phyloP scores from a whole-genome alignment of 2,113 vertebrate species.

The Pluvianellus socialis region DNA sequence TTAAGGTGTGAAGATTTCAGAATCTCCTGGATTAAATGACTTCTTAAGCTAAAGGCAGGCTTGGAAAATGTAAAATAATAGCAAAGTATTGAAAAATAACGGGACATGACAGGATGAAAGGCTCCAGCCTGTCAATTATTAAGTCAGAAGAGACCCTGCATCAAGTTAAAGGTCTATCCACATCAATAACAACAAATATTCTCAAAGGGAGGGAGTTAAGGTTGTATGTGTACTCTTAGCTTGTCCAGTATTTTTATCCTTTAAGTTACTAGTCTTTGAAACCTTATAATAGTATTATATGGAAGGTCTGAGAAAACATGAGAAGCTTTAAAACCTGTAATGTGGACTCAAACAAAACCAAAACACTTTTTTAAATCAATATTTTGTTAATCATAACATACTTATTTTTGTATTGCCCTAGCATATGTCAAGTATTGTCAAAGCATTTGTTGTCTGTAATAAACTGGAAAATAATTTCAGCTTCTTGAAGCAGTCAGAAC shows the following conservation, averaged over 20 bases:
- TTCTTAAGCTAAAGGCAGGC: not conserved
- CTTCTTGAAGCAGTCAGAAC: not conserved
- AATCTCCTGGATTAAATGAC: not conserved
- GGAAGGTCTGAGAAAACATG: not conserved
- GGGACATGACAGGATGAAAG: not conserved
- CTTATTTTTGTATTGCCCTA: not conserved
- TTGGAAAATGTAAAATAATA: conserved; percentile 6
- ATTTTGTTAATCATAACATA: not conserved
- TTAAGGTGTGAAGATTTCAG: not conserved
- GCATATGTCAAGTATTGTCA: not conserved
- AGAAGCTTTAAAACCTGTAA: not conserved
- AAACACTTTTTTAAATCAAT: not conserved
- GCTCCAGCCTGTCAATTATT: not conserved
- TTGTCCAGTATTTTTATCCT: not conserved
- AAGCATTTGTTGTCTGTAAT: not conserved
- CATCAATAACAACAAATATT: not conserved
- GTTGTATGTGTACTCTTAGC: not conserved
- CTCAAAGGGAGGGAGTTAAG: not conserved
- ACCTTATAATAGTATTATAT: not conserved
- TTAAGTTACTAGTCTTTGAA: not conserved
- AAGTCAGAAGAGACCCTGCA: not conserved
- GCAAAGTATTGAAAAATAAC: not conserved
- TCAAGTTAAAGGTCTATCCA: not conserved
- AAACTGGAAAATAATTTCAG: not conserved
- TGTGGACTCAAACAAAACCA: not conserved